Evolutionary conservation across 2,888 invertebrate genomes (phyloP).

Genomic region (Ophion ellenae): DNA sequence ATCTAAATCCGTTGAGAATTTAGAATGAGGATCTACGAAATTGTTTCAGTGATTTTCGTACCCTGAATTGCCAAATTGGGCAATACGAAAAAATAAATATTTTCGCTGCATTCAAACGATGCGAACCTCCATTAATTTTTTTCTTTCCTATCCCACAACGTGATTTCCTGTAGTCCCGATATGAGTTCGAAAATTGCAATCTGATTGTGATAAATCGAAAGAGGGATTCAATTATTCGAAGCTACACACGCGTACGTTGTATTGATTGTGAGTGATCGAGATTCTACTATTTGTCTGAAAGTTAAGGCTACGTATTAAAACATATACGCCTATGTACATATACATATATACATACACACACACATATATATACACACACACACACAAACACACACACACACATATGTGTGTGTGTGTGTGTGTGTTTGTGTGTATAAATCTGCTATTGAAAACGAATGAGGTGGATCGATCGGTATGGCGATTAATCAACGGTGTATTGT

Average conservation of each 20-base stretch:
- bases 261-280: slow-evolving; percentile 62
- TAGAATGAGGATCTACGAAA: too few species aligned
- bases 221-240: slow-evolving; percentile 57
- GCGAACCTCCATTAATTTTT: background rate
- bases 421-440: background rate
- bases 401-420: too few species aligned
- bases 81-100: too few species aligned
- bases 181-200: slow-evolving; percentile 14
- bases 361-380: too few species aligned
- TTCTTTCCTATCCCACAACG: background rate
- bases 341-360: background rate
- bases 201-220: slow-evolving; percentile 46
- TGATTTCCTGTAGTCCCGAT: slow-evolving; percentile 24
- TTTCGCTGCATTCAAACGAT: too few species aligned
- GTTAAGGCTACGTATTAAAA: slow-evolving; percentile 34
- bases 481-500: slow-evolving; percentile 64
- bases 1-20: too few species aligned
- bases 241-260: slow-evolving; percentile 7
- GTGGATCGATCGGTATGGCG: slow-evolving; percentile 63
- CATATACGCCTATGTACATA: background rate
- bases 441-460: slow-evolving; percentile 50
- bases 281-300: slow-evolving; percentile 58
- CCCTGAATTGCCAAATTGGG: too few species aligned
- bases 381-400: too few species aligned
- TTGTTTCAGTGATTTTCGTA: too few species aligned